Evolutionary conservation across 2,888 invertebrate genomes (phyloP).

Genomic region (Neuroscelio doddi): DNA sequence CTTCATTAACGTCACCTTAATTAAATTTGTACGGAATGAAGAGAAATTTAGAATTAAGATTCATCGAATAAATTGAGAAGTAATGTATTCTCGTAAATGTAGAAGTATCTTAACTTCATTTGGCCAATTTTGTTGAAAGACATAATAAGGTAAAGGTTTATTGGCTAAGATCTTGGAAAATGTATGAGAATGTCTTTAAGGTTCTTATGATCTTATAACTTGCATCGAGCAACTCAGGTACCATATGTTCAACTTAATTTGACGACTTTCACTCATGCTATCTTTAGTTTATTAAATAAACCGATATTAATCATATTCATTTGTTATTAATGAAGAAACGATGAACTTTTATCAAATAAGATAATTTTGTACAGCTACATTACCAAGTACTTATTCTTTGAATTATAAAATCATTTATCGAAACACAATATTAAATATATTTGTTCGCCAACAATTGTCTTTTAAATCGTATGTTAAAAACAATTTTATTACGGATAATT

Average conservation of each 20-base stretch:
- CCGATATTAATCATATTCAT: slow-evolving; percentile 49
- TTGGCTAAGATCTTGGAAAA: slow-evolving; percentile 52
- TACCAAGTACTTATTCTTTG: too few relatives aligned
- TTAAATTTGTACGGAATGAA: too few relatives aligned
- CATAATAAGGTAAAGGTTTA: slow-evolving; percentile 60
- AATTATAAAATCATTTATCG: too few relatives aligned
- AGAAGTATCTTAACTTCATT: slow-evolving; percentile 42
- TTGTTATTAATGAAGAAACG: background rate
- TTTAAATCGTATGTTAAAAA: too few relatives aligned
- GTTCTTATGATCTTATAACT: slow-evolving; percentile 53
- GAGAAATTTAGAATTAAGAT: background rate
- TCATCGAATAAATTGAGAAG: too few relatives aligned
- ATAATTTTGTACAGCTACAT: too few relatives aligned
- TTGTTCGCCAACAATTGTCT: too few relatives aligned
- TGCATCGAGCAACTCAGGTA: slow-evolving; percentile 52
- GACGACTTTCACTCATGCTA: slow-evolving; percentile 65
- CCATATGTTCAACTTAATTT: slow-evolving; percentile 57
- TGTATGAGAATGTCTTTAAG: slow-evolving; percentile 54
- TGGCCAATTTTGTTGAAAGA: slow-evolving; percentile 59
- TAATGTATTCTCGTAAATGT: background rate
- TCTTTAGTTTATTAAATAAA: slow-evolving; percentile 68
- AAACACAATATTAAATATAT: too few relatives aligned
- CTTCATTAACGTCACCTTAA: too few relatives aligned
- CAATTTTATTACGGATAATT: too few relatives aligned
- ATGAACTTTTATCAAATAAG: too few relatives aligned